Conservation (phyloP, 2,888 invertebrate genomes). For the Artemia sinica region DNA sequence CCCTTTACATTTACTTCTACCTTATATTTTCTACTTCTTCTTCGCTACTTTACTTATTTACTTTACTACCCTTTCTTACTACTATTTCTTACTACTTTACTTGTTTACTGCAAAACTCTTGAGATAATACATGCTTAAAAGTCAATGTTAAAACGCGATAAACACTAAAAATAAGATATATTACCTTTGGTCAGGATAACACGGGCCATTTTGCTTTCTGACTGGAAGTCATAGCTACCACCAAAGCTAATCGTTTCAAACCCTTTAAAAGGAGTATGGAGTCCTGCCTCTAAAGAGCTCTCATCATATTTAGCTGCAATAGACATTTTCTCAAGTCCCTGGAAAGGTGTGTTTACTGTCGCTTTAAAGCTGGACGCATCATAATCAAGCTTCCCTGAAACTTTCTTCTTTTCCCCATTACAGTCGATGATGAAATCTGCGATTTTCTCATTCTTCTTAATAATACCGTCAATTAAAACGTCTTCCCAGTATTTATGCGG, state of each 20-base stretch:
- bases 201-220: constrained; percentile 18
- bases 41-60: too few species aligned
- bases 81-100: too few species aligned
- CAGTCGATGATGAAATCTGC: constrained; percentile 17
- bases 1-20: too few species aligned
- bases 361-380: constrained; percentile 6
- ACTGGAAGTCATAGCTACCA: constrained; percentile 13
- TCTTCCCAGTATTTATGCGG: constrained; percentile 19
- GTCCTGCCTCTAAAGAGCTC: constrained; percentile 16
- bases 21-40: too few species aligned
- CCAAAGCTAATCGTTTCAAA: constrained; percentile 12
- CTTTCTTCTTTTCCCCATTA: constrained; percentile 19
- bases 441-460: constrained; percentile 16
- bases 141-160: too few species aligned
- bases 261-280: constrained; percentile 17
- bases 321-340: constrained; percentile 19
- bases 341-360: constrained; percentile 19
- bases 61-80: too few species aligned
- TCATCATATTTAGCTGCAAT: constrained; percentile 17
- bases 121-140: too few species aligned
- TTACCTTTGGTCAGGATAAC: constrained; percentile 14
- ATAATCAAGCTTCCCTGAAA: constrained; percentile 13
- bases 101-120: too few species aligned
- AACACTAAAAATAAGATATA: too few species aligned
- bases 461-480: constrained; percentile 11